Base-by-base conservation (phyloP, 2,797 vertebrate genomes). In the Nannoperca australis region DNA sequence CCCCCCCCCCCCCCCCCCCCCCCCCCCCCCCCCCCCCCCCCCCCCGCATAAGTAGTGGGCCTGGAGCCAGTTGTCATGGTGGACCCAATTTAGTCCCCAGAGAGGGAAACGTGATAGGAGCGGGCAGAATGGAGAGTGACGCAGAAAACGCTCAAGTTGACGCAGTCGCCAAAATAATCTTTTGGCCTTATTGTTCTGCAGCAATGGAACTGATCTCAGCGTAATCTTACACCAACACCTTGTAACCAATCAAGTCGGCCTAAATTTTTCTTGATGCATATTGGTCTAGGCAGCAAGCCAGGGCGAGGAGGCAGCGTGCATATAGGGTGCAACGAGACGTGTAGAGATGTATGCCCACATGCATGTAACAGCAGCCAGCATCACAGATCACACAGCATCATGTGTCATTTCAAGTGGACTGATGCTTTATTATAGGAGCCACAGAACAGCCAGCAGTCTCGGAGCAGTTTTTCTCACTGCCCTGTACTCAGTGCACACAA, bases 51-150 rank as follows among this genome's bases (percentile, higher is more conserved):
- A n/a, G n/a, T n/a, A n/a, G n/a, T n/a, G 91, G 91, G 71, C 92
- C 88, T 81, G 88, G 74, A 91, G 94, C 94, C 94, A 95, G 92
- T 94, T 91, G 92, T 94, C 93, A 95, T 90, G 88, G 92, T 95
- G 86, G 92, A 66, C 89, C 85, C 89, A 89, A 91, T 91, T 91
- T 92, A 85, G 85, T 92, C 91, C 89, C 92, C 89, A 92, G 95
- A 96, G 95, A 95, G 94, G 95, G 94, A 96, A 96, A 95, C 92
- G 94, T 94, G 95, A 96, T 94, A 94, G 95, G 91, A 95, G 87
- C 89, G 60, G 87, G 90, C 91, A 95, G 95, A 95, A 94, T 92
- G 92, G 93, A 91, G 94, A 88, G 91, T 97, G 96, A 97, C 95
- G 96, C 95, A 96, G 94, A 95, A 93, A 94, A 92, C 91, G 90